Conservation (phyloP, 2,888 invertebrate species). For the Macrophya annulata region DNA sequence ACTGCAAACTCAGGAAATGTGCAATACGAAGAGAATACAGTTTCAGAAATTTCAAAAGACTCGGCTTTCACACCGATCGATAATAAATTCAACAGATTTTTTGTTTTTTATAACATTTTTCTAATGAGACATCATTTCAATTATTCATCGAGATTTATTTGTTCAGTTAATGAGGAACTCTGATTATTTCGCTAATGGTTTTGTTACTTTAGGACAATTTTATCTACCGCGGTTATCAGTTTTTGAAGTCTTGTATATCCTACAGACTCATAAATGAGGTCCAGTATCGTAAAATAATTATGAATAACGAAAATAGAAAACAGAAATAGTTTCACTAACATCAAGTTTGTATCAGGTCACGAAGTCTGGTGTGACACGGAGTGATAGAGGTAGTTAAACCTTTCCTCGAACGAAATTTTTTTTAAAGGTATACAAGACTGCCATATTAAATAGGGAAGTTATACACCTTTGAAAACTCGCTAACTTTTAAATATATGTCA, state of each 20-base stretch:
- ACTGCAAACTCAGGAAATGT: background rate
- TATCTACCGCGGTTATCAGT: background rate
- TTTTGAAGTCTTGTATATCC: background rate
- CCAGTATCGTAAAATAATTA: background rate
- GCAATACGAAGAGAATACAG: conserved; percentile 1
- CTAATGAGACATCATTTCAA: background rate
- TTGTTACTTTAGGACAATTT: background rate
- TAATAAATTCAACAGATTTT: background rate
- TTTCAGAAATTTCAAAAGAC: background rate
- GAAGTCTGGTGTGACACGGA: background rate
- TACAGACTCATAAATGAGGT: background rate
- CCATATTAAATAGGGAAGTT: conserved; percentile 2
- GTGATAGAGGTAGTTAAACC: conserved; percentile 12
- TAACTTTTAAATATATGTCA: conserved; percentile 8
- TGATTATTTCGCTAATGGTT: background rate
- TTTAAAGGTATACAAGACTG: background rate
- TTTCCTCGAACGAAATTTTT: conserved; percentile 38
- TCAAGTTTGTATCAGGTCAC: conserved; percentile 26
- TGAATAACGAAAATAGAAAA: conserved; percentile 32
- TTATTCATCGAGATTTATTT: background rate
- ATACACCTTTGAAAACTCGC: conserved; percentile 12
- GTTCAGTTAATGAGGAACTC: too few species aligned
- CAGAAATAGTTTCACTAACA: conserved; percentile 31
- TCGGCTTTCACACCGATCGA: background rate
- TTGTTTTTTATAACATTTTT: background rate